Percentiles rank a stretch among this genome's conserved stretches.
These are phyloP conservation scores for Rotaria magnacalcarata DNA, from an alignment of 2,888 invertebrate species.

Conservation along the genomic window DNA sequence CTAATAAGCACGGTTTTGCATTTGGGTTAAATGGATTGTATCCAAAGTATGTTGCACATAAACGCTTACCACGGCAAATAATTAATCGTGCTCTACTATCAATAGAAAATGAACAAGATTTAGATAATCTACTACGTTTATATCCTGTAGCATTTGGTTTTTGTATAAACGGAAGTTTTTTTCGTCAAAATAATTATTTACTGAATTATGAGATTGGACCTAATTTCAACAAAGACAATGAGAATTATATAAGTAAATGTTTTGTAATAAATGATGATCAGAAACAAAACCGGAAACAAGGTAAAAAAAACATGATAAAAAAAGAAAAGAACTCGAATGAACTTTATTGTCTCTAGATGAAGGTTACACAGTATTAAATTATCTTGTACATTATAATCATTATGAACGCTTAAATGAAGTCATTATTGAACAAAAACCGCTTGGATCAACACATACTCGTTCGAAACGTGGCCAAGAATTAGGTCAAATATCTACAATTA, in stretches of 20 bases:
- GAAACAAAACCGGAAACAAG: background rate
- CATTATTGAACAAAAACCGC: background rate
- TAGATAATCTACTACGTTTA: slow-evolving; percentile 36
- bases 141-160: slow-evolving; percentile 43
- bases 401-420: background rate
- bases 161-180: slow-evolving; percentile 7
- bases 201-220: background rate
- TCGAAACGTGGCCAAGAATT: background rate
- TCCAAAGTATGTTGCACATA: slow-evolving; percentile 15
- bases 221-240: background rate
- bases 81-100: slow-evolving; percentile 40
- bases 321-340: background rate
- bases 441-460: background rate
- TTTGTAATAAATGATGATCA: background rate
- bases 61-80: slow-evolving; percentile 39
- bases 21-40: slow-evolving; percentile 1
- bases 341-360: background rate
- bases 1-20: slow-evolving; percentile 14
- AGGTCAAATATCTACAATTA: background rate
- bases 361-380: background rate
- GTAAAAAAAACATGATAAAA: background rate
- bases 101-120: slow-evolving; percentile 14
- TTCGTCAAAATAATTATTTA: background rate
- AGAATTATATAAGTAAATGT: background rate
- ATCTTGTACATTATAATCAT: background rate